A percentile compares a stretch with the other conserved stretches of the same genome.
phyloP scores from a whole-genome alignment of 2,888 invertebrate species.

The Epsilonema sp. region DNA sequence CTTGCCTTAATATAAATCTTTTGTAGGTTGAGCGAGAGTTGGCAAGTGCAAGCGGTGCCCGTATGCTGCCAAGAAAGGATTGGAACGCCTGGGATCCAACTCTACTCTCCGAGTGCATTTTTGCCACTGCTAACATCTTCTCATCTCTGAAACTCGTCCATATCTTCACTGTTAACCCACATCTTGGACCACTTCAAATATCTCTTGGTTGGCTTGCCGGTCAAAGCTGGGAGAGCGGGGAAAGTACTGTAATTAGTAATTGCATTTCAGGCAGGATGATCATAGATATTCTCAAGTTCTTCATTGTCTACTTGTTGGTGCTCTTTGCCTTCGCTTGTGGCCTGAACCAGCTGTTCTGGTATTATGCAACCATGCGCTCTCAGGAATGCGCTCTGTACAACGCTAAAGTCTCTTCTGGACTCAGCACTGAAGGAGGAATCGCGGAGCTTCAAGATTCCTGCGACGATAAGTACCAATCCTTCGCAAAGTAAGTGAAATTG shows the following conservation, averaged over 20 bases:
- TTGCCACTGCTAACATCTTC: conserved; percentile 93
- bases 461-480: conserved; percentile 28
- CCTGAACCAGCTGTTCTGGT: conserved; percentile 73
- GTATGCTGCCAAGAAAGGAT: conserved; percentile 48
- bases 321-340: conserved; percentile 81
- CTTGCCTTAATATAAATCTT: too few relatives aligned
- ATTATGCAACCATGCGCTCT: conserved; percentile 53
- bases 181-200: conserved; percentile 73
- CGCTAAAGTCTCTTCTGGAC: too few relatives aligned
- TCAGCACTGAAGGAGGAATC: too few relatives aligned
- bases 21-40: too few relatives aligned
- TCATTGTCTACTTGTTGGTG: conserved; percentile 65
- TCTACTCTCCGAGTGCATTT: conserved; percentile 81
- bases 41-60: too few relatives aligned
- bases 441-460: conserved; percentile 22
- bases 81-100: conserved; percentile 99
- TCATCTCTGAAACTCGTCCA: conserved; percentile 76
- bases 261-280: conserved; percentile 39
- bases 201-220: conserved; percentile 56
- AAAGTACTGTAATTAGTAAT: not conserved
- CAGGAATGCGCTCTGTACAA: conserved; percentile 11
- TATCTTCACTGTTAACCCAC: conserved; percentile 76
- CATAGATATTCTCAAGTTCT: conserved; percentile 69
- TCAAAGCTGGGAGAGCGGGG: not conserved
- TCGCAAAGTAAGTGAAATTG: conserved; percentile 28